phyloP scores from a whole-genome alignment of 2,888 invertebrate genomes.

The Diarsia dahlii region DNA sequence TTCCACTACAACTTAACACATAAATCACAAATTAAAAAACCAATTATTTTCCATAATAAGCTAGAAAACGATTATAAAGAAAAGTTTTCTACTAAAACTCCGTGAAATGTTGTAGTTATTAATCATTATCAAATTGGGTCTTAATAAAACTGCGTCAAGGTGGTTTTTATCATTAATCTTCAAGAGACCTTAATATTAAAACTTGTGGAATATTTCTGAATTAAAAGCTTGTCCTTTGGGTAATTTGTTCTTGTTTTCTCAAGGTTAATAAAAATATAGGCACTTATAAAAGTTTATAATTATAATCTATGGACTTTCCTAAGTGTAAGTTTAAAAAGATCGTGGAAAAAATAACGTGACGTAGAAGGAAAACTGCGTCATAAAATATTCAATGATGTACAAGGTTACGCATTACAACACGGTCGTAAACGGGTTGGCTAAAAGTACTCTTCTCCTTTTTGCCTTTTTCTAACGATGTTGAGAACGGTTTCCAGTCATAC shows the following conservation, averaged over 20 bases:
- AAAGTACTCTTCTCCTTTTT: neutral
- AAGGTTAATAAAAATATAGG: neutral
- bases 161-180: constrained; percentile 41
- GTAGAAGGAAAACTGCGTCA: neutral
- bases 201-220: constrained; percentile 10
- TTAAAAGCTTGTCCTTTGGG: neutral
- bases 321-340: neutral
- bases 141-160: constrained; percentile 22
- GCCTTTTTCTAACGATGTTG: too few species aligned
- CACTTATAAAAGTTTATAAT: constrained; percentile 15
- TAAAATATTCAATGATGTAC: neutral
- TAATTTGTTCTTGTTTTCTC: constrained; percentile 27
- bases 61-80: constrained; percentile 17
- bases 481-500: too few species aligned
- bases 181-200: constrained; percentile 23
- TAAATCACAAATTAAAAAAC: constrained; percentile 17
- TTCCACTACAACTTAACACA: neutral
- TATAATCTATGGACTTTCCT: neutral
- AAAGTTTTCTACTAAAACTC: constrained; percentile 35
- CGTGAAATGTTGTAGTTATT: constrained; percentile 31
- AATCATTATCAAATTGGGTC: constrained; percentile 30
- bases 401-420: neutral
- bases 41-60: constrained; percentile 13
- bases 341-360: neutral
- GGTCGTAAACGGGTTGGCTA: neutral